phyloP scores from a whole-genome alignment of 1,140 invertebrate species.

The Gonioctena quinquepunctata region DNA sequence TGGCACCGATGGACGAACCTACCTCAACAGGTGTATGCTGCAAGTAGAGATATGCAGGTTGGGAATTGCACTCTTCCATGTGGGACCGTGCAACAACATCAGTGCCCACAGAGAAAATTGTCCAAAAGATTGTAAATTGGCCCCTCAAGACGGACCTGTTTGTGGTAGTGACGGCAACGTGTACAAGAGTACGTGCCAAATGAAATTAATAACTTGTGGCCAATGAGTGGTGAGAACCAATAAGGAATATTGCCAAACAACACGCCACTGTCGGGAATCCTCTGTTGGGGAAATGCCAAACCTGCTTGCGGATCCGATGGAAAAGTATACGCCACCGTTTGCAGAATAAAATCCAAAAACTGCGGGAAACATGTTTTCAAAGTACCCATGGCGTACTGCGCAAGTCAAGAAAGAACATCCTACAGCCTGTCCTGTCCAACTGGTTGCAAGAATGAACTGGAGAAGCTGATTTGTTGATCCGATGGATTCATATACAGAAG shows the following conservation, averaged over 20 bases:
- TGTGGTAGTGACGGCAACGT: conserved; percentile 92
- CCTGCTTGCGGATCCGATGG: conserved; percentile 92
- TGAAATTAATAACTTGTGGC: conserved; percentile 89
- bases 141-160: conserved; percentile 83
- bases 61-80: conserved; percentile 70
- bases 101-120: conserved; percentile 86
- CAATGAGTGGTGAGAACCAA: conserved; percentile 80
- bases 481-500: conserved; percentile 87
- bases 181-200: conserved; percentile 91
- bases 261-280: conserved; percentile 86
- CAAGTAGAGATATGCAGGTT: conserved; percentile 80
- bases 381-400: conserved; percentile 86
- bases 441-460: conserved; percentile 67
- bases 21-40: conserved; percentile 88
- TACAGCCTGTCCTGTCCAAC: conserved; percentile 68
- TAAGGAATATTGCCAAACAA: conserved; percentile 88
- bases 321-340: conserved; percentile 87
- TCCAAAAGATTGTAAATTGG: conserved; percentile 81
- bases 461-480: conserved; percentile 79
- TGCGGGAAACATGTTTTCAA: conserved; percentile 93
- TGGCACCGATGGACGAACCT: conserved; percentile 86
- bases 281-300: conserved; percentile 86
- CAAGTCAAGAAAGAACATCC: conserved; percentile 73
- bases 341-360: conserved; percentile 89
- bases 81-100: conserved; percentile 86